Conservation (phyloP, 2,888 invertebrate genomes). For the Asteroscopus sphinx region DNA sequence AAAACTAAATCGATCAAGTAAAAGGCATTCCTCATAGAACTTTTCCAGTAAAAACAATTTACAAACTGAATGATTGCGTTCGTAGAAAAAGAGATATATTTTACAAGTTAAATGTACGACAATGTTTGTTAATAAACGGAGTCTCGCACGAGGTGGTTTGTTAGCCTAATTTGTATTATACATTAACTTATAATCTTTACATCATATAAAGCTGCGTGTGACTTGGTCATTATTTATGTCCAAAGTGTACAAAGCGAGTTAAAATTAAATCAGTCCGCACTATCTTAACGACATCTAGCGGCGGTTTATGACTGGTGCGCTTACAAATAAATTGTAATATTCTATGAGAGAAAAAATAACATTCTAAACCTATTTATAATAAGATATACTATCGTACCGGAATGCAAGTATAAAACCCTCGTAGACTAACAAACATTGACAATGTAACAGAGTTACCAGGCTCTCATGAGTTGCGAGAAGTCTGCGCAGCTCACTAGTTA, state of each 20-base stretch:
- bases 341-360: constrained; percentile 51
- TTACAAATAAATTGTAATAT: constrained; percentile 54
- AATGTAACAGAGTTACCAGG: constrained; percentile 57
- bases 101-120: constrained; percentile 77
- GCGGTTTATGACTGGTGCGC: constrained; percentile 46
- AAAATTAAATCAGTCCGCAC: constrained; percentile 56
- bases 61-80: constrained; percentile 86
- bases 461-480: constrained; percentile 40
- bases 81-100: constrained; percentile 81
- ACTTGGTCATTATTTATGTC: constrained; percentile 54
- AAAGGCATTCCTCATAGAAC: constrained; percentile 70
- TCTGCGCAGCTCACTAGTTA: constrained; percentile 67
- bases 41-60: constrained; percentile 78
- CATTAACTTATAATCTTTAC: constrained; percentile 48
- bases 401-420: constrained; percentile 52
- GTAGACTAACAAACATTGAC: constrained; percentile 61
- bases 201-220: constrained; percentile 46
- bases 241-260: constrained; percentile 40
- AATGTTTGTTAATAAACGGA: constrained; percentile 63
- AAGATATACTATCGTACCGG: constrained; percentile 52
- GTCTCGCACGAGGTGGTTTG: constrained; percentile 41
- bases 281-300: constrained; percentile 52
- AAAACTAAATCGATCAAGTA: constrained; percentile 53
- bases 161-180: constrained; percentile 55
- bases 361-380: constrained; percentile 53